Evolutionary conservation across 2,888 invertebrate genomes (phyloP).

Genomic region (Incurvaria masculella): DNA sequence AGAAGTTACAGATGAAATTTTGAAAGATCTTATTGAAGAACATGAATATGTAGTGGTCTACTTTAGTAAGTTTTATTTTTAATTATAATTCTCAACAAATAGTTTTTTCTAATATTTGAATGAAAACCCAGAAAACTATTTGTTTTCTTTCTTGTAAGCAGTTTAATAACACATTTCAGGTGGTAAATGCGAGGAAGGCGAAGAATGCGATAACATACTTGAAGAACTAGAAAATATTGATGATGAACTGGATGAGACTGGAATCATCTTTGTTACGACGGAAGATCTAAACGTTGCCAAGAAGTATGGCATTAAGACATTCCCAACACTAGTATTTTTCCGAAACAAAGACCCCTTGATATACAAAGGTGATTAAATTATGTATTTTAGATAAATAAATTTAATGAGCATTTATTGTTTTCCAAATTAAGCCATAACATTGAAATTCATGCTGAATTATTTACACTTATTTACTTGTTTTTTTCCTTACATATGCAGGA

Average conservation of each 20-base stretch:
- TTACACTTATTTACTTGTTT: background rate
- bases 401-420: no score
- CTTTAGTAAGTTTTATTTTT: slow-evolving; percentile 65
- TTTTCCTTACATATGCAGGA: slow-evolving; percentile 45
- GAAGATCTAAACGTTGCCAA: slow-evolving; percentile 79
- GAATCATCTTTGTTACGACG: slow-evolving; percentile 91
- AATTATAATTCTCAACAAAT: background rate
- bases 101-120: background rate
- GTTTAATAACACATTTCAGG: slow-evolving; percentile 37
- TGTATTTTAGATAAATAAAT: no score
- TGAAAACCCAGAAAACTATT: background rate
- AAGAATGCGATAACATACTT: slow-evolving; percentile 80
- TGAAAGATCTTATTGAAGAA: slow-evolving; percentile 79
- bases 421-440: no score
- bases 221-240: slow-evolving; percentile 89
- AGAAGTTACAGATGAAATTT: slow-evolving; percentile 90
- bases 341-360: slow-evolving; percentile 86
- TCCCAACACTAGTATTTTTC: slow-evolving; percentile 87
- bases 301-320: slow-evolving; percentile 79
- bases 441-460: background rate
- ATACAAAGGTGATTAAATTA: slow-evolving; percentile 69
- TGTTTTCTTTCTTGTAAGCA: background rate
- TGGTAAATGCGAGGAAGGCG: slow-evolving; percentile 84
- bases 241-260: slow-evolving; percentile 89
- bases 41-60: slow-evolving; percentile 94